Evolutionary conservation across 2,113 vertebrate species (phyloP), one percentile per base, ranked within the genome.

Genomic region (Pseudorhombus dupliciocellatus): DNA sequence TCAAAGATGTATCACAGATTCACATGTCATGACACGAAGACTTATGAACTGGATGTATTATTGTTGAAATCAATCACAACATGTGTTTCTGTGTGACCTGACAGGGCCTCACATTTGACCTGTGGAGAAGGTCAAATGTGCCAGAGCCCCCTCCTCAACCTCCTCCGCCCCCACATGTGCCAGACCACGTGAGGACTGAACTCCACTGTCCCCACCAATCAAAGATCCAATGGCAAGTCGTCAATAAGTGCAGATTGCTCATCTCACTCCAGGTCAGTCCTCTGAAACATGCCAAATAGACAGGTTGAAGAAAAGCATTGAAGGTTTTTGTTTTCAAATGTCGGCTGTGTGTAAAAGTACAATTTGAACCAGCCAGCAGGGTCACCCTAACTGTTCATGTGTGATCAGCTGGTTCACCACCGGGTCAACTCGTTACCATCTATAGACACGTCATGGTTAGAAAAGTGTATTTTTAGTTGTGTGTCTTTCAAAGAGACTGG

Each of bases 141-240:
- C n/a, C n/a, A n/a, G n/a, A n/a, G n/a, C n/a, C n/a, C n/a, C n/a
- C n/a, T n/a, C n/a, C n/a, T n/a, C n/a, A n/a, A n/a, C n/a, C n/a
- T n/a, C n/a, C 2, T 9, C 7, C 31, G 7, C 31, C 31, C 31
- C 31, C 31, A 56, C 9, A 40, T 66, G 48, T 55, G 21, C n/a
- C 2, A 8, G 22, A 24, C 5, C 28, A 42, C 22, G 54, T 21
- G 46, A 52, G 14, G 22, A 15, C 7, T 52, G n/a, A 67, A n/a
- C 66, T 69, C 24, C 16, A 30, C 16, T 56, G 31, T 10, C 44
- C 6, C 22, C 40, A 44, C 40, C 48, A 28, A 18, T 61, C 59
- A 79, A 60, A 70, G 11, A 75, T 60, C 73, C 46, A 52, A 50
- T 25, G 12, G 15, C 44, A 40, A 40, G 7, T 54, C 15, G 26